Base-by-base conservation (phyloP, 1,140 invertebrate species). In the Psilanteris sp. region DNA sequence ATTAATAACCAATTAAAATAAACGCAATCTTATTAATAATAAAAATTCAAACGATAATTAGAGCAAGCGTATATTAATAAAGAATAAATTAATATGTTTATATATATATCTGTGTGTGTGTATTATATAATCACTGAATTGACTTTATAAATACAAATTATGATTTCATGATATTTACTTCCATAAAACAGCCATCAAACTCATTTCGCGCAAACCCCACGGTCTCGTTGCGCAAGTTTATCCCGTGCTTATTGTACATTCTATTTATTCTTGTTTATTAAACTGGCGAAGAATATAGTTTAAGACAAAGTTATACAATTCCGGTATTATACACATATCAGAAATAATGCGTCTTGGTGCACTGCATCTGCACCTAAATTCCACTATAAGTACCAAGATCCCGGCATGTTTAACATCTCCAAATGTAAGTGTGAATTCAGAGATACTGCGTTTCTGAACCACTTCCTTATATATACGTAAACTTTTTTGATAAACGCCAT, bases 231-330 rank as follows among this genome's bases (percentile, higher is more conserved):
- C 10, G 43, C 36, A 59, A 32, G 9, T 59, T 59, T 44, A 18
- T 24, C 13, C 4, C 0, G 36, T 16, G 6, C 26, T 59, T 26
- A 16, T 41, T 41, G 26, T 59, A 59, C 26, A 34, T 59, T 44
- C 36, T 26, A 34, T 44, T 44, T 34, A 43, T 44, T 44, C 27
- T 34, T 59, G 54, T 43, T 44, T 59, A 59, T 44, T 44, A 43
- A 44, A 13, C 50, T 39, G 4, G 4, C 50, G 16, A 44, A 59
- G 16, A 44, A 44, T 34, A 44, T 44, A 59, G 54, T 59, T 59
- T 59, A 59, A 59, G 24, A 14, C 16, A 18, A 44, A 59, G 37
- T 59, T 59, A 59, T 26, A 59, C 39, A 59, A 59, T 59, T 59
- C 9, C 20, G 13, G 54, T 44, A 59, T 59, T 59, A n/a, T n/a